A percentile compares a stretch with the other conserved stretches of the same genome.
Evolutionary conservation across 2,888 invertebrate species (phyloP).

Genomic region (Tenthredo notha): DNA sequence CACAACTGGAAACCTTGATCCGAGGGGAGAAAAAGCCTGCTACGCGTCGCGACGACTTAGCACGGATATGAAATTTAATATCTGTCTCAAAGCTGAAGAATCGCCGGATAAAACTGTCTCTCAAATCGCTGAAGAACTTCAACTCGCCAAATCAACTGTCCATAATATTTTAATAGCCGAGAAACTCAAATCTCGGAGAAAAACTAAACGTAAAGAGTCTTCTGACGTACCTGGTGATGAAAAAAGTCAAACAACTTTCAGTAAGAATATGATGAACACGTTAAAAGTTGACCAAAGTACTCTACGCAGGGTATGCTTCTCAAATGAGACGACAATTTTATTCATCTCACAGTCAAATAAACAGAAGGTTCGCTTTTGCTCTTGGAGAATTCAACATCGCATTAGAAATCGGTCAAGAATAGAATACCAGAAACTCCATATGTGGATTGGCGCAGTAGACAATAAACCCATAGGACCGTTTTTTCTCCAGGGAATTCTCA

Average conservation of each 20-base stretch:
- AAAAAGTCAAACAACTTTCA: neutral
- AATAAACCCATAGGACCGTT: conserved; percentile 1
- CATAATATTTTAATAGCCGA: neutral
- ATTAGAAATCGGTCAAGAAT: neutral
- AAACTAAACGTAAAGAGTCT: neutral
- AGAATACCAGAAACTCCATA: conserved; percentile 1
- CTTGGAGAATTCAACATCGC: conserved; percentile 10
- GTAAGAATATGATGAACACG: neutral
- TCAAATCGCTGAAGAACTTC: conserved; percentile 14
- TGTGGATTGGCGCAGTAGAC: neutral
- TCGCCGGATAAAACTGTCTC: neutral
- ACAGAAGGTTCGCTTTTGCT: neutral
- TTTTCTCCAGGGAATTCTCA: neutral
- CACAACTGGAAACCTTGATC: conserved; percentile 5
- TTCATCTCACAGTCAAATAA: neutral
- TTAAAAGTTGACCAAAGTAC: neutral
- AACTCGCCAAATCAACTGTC: neutral
- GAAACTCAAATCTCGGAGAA: neutral
- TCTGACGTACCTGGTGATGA: neutral
- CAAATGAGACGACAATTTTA: neutral
- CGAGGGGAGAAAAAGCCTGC: neutral
- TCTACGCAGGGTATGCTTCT: conserved; percentile 21
- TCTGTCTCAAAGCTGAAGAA: neutral
- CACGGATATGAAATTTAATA: neutral
- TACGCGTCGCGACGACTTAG: neutral